phyloP scores from a whole-genome alignment of 2,888 invertebrate genomes.

The Thereva nobilitata region DNA sequence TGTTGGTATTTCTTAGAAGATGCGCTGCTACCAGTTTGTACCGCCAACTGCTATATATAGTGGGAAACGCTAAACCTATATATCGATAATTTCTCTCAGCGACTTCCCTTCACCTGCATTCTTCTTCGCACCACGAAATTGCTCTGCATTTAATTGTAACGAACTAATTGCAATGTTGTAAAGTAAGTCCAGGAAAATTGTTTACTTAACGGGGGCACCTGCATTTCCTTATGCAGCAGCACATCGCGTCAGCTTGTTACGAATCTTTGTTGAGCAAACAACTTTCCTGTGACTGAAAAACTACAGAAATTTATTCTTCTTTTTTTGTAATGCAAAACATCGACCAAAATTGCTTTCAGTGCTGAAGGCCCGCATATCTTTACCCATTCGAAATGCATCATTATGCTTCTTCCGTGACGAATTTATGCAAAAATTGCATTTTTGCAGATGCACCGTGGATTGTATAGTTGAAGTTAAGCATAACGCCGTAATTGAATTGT shows the following conservation, averaged over 20 bases:
- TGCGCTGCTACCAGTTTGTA: slow-evolving; percentile 8
- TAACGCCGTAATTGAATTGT: slow-evolving; percentile 22
- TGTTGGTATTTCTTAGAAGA: slow-evolving; percentile 31
- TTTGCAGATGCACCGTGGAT: slow-evolving; percentile 1
- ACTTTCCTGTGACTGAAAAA: neutral
- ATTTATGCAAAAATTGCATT: slow-evolving; percentile 29
- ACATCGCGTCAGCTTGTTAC: slow-evolving; percentile 8
- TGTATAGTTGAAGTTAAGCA: neutral
- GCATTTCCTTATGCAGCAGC: neutral
- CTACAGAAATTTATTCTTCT: neutral
- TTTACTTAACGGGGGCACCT: slow-evolving; percentile 20
- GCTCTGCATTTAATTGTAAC: neutral
- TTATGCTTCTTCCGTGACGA: slow-evolving; percentile 31
- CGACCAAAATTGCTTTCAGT: slow-evolving; percentile 12
- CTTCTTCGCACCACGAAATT: slow-evolving; percentile 5
- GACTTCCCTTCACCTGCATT: neutral
- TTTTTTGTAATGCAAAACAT: neutral
- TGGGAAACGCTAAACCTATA: no score
- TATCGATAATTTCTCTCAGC: no score
- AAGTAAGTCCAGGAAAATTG: slow-evolving; percentile 12
- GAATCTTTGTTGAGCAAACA: slow-evolving; percentile 24
- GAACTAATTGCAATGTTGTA: slow-evolving; percentile 17
- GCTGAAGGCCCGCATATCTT: slow-evolving; percentile 9
- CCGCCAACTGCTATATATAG: no score
- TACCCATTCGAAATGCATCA: slow-evolving; percentile 34